Evolutionary conservation across 2,113 vertebrate genomes (phyloP), one percentile per base, ranked within the genome.

Genomic region (Nesoenas mayeri): DNA sequence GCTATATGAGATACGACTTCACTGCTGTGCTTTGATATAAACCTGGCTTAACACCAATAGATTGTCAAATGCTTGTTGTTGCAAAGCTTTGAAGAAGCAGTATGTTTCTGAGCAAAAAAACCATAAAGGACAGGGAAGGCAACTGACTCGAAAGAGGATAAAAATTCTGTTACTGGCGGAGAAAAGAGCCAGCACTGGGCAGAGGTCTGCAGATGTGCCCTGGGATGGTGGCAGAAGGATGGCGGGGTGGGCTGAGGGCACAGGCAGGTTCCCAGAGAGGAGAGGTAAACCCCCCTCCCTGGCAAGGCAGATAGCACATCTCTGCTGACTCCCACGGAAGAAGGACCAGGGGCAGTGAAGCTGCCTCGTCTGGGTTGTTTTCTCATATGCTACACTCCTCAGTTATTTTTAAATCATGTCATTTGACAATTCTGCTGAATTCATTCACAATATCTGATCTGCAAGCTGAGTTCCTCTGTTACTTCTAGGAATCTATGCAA

Each of bases 1-100:
- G 2, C 92, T 82, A 38, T 34, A 83, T 32, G 88, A 11, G 38
- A 89, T 94, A 93, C 3, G 9, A 74, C 85, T 96, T 94, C 89
- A 95, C 72, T 94, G 82, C 85, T 80, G 71, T 50, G 71, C 95
- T 96, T 97, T 96, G 94, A 97, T 96, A 93, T 74, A 93, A 96
- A 96, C 58, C 88, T 96, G 94, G 95, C 95, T 91, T 85, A 92
- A 94, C 86, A 96, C 73, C 91, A 95, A 92, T 80, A 87, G 88
- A 93, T 70, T 94, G 95, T 96, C 91, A 97, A 94, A 88, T 2
- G 11, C 44, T 75, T 81, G 53, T 56, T 79, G 67, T 66, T 81
- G 80, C 87, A 69, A 84, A 84, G 88, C 92, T 95, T 95, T 93
- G 90, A 97, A 93, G 95, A 21, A 94, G 75, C 64, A 78, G 82